Base-by-base conservation (phyloP, 2,797 vertebrate species). In the Luscinia megarhynchos region DNA sequence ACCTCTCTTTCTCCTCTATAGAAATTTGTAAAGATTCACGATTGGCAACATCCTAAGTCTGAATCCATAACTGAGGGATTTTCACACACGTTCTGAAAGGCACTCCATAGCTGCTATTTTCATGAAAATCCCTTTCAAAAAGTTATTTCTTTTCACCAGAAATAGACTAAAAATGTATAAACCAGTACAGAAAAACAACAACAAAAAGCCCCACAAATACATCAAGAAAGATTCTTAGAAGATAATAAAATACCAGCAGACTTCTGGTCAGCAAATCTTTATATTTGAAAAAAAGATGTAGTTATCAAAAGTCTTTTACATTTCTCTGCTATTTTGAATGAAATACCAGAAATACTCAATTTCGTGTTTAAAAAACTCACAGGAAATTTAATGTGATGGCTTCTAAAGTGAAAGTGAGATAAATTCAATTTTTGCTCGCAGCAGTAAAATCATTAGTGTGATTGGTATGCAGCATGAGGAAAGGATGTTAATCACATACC, bases 141-240 rank as follows among this genome's bases (percentile, higher is more conserved):
- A 89, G 23, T 29, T 69, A 27, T 74, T 82, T 74, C 86, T 64
- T 95, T 63, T 62, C 78, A 75, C 15, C 41, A 77, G 55, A 96
- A 91, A 87, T 27, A 41, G 63, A 58, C 55, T 34, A 9, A 27
- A 81, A 81, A 66, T 45, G n/a, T 21, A 58, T 38, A 94, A 93
- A 80, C 41, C 27, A 89, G 78, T 27, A n/a, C n/a, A 86, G 55
- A 53, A 94, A 84, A 73, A 32, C 11, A 61, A 51, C 36, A 64
- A 32, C 9, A 78, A 58, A 61, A 72, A 79, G 3, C 15, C 32
- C 10, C 20, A 66, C 21, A 67, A 74, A 63, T n/a, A 22, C 27
- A 66, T 32, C 41, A 81, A n/a, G 46, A 68, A 29, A 78, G 54
- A 72, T 54, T 48, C 43, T 54, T 43, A 45, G 40, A 79, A 87